Percentiles rank a stretch among this genome's conserved stretches.
These are phyloP conservation scores for Troides helena DNA, from an alignment of 2,888 invertebrate genomes.

Conservation along the genomic window DNA sequence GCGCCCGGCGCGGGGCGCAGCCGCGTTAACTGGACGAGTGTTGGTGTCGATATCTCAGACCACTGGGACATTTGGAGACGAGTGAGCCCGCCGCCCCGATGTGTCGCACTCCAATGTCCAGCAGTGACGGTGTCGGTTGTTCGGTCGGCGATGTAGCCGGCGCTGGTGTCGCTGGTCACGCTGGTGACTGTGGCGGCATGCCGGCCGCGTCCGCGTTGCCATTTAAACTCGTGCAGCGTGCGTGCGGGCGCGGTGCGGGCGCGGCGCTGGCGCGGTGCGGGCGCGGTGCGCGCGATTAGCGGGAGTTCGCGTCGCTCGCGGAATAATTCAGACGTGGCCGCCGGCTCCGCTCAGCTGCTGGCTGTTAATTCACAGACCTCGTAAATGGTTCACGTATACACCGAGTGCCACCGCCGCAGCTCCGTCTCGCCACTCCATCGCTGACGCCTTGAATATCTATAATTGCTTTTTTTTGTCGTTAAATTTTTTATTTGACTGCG, in stretches of 20 bases:
- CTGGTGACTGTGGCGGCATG: slow-evolving; percentile 53
- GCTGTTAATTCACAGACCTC: no score
- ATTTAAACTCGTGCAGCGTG: slow-evolving; percentile 69
- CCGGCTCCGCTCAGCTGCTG: no score
- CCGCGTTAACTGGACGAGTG: not conserved
- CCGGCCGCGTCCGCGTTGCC: slow-evolving; percentile 65
- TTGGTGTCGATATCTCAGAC: slow-evolving; percentile 39
- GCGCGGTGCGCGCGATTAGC: slow-evolving; percentile 44
- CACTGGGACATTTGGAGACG: slow-evolving; percentile 44
- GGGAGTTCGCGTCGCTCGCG: slow-evolving; percentile 42
- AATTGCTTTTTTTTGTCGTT: no score
- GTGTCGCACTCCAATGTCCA: slow-evolving; percentile 54
- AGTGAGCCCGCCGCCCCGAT: slow-evolving; percentile 49
- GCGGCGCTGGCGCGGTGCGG: slow-evolving; percentile 34
- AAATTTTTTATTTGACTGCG: no score
- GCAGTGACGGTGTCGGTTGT: slow-evolving; percentile 8
- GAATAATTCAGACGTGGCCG: slow-evolving; percentile 37
- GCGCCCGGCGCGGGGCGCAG: no score
- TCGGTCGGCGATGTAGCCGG: not conserved
- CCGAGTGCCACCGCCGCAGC: no score
- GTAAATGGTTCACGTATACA: no score
- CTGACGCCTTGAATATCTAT: no score
- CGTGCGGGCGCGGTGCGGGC: slow-evolving; percentile 43
- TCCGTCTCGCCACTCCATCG: no score
- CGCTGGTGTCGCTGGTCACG: not conserved